Base-by-base conservation (phyloP, 2,797 vertebrate species). In the Pitangus sulphuratus region DNA sequence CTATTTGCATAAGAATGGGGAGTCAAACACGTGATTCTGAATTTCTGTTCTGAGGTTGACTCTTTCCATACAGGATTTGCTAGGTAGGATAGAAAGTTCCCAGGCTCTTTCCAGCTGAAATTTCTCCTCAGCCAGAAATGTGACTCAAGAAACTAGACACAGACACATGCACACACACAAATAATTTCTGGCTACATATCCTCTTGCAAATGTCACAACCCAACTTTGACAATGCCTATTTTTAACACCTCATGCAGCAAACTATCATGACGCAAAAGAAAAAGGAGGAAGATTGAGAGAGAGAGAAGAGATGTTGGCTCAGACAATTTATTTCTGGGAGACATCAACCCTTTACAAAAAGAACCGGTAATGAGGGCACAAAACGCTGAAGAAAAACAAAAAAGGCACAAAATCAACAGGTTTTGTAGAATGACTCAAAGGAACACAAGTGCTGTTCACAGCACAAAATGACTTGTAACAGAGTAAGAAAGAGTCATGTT, bases 341-440 rank as follows among this genome's bases (percentile, higher is more conserved):
- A 57, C 11, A 80, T n/a, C 22, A 48, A 74, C 65, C 17, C 18
- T 48, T 91, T 85, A 69, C 33, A 60, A 40, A 71, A 88, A 84
- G 31, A 69, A 51, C 12, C 17, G 82, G 30, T 31, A 83, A 54
- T 9, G 21, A 51, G 28, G 45, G 39, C 60, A 78, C 25, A 95
- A 74, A 64, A 40, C 24, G 53, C 64, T 42, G 48, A 42, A 40
- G 19, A 22, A 21, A 62, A 60, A n/a, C 56, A 42, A 92, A 70
- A 14, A 68, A 87, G 64, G 65, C 79, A 54, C 14, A 81, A 87
- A 89, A 76, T 72, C 47, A 50, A 13, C 35, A 58, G 35, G 61
- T 83, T 93, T 81, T 78, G 54, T 79, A 82, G 65, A 81, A 88
- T 84, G 82, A 95, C 84, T 95, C 57, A 93, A 78, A 87, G 45